These are phyloP conservation scores for Parazoanthus atlanticus DNA, from an alignment of 92 coral and sea anemone species.

Conservation along the genomic window DNA sequence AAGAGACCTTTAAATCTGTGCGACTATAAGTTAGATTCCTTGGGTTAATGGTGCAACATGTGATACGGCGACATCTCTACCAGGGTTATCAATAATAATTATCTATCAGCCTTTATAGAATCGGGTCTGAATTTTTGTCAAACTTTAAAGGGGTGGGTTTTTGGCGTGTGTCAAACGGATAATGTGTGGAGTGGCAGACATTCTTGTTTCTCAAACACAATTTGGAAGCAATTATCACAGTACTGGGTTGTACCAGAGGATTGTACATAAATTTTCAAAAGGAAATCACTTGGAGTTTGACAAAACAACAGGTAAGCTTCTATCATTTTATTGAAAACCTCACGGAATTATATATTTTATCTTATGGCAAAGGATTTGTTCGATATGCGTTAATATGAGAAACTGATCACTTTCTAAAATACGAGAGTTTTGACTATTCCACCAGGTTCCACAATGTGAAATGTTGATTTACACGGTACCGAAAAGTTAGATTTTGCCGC, in stretches of 20 bases:
- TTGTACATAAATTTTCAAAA: background rate
- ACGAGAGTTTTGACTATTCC: background rate
- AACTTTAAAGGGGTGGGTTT: background rate
- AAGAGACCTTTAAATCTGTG: background rate
- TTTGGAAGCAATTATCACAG: background rate
- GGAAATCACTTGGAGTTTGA: background rate
- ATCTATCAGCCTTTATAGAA: background rate
- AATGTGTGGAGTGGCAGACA: background rate
- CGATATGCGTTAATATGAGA: background rate
- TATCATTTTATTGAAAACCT: background rate
- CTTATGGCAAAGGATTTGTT: background rate
- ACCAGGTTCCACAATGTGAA: background rate
- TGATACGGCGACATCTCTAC: background rate
- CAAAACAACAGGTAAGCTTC: background rate
- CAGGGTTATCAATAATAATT: background rate
- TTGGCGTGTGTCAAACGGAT: background rate
- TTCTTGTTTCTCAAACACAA: background rate
- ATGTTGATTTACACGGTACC: background rate
- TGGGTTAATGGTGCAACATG: background rate
- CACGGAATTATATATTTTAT: background rate
- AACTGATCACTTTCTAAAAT: background rate
- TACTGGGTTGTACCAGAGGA: background rate
- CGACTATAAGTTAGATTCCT: background rate
- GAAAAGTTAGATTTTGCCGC: slow-evolving; percentile 7
- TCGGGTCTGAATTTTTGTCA: background rate